phyloP scores from a whole-genome alignment of 2,888 invertebrate genomes.

The Hanleya hanleyi region DNA sequence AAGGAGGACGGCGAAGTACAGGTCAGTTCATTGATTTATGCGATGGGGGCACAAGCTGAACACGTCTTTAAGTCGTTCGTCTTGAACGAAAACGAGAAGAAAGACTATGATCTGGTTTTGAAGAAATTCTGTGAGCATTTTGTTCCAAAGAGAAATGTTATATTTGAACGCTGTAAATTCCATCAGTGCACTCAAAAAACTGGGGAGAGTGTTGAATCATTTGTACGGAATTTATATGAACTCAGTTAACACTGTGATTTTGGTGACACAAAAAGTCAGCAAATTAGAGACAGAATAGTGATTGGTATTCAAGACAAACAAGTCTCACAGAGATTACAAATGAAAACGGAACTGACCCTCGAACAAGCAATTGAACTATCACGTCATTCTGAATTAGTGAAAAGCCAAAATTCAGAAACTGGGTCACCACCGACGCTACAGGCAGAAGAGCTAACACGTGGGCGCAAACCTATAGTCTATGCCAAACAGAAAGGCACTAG shows the following conservation, averaged over 20 bases:
- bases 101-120: not conserved
- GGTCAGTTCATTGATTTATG: slow-evolving; percentile 15
- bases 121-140: slow-evolving; percentile 18
- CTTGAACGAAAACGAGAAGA: not conserved
- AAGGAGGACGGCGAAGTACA: slow-evolving; percentile 28
- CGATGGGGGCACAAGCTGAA: slow-evolving; percentile 19
- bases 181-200: not conserved
- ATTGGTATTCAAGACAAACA: not conserved
- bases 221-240: slow-evolving; percentile 12
- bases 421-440: not conserved
- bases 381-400: slow-evolving; percentile 1
- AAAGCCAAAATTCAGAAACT: not conserved
- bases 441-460: not conserved
- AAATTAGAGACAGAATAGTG: not conserved
- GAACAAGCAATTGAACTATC: not conserved
- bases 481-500: not conserved
- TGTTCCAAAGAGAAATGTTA: slow-evolving; percentile 17
- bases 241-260: slow-evolving; percentile 15
- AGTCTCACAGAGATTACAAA: slow-evolving; percentile 5
- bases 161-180: slow-evolving; percentile 20
- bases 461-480: not conserved
- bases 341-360: not conserved
- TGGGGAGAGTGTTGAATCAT: slow-evolving; percentile 13
- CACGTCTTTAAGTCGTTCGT: slow-evolving; percentile 4
- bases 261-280: not conserved